Conservation (phyloP, 2,888 invertebrate species). For the Argyresthia goedartella region DNA sequence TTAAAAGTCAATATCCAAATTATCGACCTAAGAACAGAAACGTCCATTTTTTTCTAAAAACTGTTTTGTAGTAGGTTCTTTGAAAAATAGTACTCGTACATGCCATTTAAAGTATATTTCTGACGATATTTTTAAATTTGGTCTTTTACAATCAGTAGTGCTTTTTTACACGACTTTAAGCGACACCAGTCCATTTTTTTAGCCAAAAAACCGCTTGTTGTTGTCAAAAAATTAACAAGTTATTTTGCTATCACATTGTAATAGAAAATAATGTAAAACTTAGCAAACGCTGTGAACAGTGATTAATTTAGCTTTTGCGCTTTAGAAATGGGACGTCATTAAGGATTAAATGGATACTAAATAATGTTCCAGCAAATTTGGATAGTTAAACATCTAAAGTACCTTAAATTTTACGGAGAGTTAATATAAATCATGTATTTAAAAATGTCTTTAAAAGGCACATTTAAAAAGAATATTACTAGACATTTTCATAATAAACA, state of each 20-base stretch:
- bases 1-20: conserved; percentile 54
- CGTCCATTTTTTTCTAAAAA: conserved; percentile 69
- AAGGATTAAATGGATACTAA: background rate
- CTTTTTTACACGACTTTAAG: conserved; percentile 67
- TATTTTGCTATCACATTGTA: conserved; percentile 62
- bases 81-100: conserved; percentile 31
- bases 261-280: conserved; percentile 36
- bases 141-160: conserved; percentile 65
- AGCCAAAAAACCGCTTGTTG: conserved; percentile 61
- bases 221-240: conserved; percentile 46
- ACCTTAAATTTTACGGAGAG: conserved; percentile 34
- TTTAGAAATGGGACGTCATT: conserved; percentile 43
- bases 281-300: conserved; percentile 21
- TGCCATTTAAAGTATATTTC: conserved; percentile 66
- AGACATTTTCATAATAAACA: background rate
- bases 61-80: conserved; percentile 63
- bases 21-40: conserved; percentile 67
- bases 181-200: conserved; percentile 68
- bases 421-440: conserved; percentile 33
- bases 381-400: conserved; percentile 22
- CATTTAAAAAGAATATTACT: conserved; percentile 14
- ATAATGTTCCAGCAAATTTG: background rate
- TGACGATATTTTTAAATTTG: conserved; percentile 59
- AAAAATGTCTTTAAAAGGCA: conserved; percentile 47
- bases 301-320: conserved; percentile 16